phyloP scores from a whole-genome alignment of 2,113 vertebrate genomes.

The Orthonyx spaldingii region DNA sequence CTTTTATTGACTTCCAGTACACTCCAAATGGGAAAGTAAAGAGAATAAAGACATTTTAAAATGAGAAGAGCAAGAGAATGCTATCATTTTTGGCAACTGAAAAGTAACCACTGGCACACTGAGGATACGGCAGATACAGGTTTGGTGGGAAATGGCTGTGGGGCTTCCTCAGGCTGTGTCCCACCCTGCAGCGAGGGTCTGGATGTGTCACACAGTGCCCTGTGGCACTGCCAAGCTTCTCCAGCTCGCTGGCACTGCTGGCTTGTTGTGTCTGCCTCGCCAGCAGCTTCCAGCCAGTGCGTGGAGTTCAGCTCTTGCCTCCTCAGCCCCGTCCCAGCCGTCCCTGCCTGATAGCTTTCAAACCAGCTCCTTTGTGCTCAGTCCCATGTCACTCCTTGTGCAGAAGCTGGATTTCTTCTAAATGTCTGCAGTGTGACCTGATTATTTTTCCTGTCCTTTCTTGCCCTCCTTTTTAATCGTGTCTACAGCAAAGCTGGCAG shows the following conservation, averaged over 20 bases:
- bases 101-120: background rate
- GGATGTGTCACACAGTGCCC: background rate
- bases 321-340: background rate
- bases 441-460: slow-evolving; percentile 52
- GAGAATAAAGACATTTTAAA: background rate
- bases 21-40: background rate
- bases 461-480: slow-evolving; percentile 42
- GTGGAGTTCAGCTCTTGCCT: background rate
- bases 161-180: background rate
- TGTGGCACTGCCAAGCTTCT: background rate
- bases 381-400: background rate
- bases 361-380: slow-evolving; percentile 1
- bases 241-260: background rate
- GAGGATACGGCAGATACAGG: background rate
- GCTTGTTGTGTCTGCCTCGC: background rate
- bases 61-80: background rate
- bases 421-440: slow-evolving; percentile 47
- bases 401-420: slow-evolving; percentile 27
- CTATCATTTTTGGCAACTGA: background rate
- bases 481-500: slow-evolving; percentile 40
- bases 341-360: slow-evolving; percentile 19
- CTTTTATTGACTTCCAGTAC: background rate
- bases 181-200: accelerated
- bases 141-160: background rate
- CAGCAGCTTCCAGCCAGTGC: accelerated